Base-by-base conservation (phyloP, 2,888 invertebrate species). In the Hybos culiciformis region DNA sequence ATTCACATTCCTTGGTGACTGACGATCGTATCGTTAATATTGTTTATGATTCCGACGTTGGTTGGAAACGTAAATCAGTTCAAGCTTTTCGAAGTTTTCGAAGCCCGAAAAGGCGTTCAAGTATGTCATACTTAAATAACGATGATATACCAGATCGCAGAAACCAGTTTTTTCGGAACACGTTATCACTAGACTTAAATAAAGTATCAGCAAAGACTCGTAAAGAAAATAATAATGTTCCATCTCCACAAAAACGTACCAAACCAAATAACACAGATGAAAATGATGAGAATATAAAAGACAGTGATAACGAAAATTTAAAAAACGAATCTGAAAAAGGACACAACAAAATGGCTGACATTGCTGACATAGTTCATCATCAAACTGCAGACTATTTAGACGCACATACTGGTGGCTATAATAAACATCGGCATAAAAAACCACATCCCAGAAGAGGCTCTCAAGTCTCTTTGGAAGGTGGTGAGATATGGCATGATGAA, bases 11-110 rank as follows among this genome's bases (percentile, higher is more conserved):
- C 21, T 56, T 68, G 18, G 66, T 67, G 17, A 66, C 64, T 9
- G 67, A 68, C 39, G 65, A 66, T 49, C 62, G 66, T 50, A 63
- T 67, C 37, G 62, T 66, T 19, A 66, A 67, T 43, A 66, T 68
- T 33, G 65, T 64, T 32, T 69, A 68, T 32, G 68, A 68, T 53
- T 67, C 69, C 5, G 68, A 69, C 50, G 65, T 62, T 19, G 68
- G 68, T 3, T 67, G 68, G 68, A 61, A 63, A 2, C 56, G 66
- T 11, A 64, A 64, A 26, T 47, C 46, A 23, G 48, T 46, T n/a
- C 36, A 39, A 12, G 45, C 41, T 12, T 37, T 48, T 32, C 45
- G 43, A 19, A 42, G 32, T 38, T n/a, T n/a, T n/a, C 36, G 38
- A 41, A 43, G 39, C 15, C 34, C 40, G 8, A 42, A 41, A 37